These are phyloP conservation scores for Zapus hudsonius DNA, from an alignment of 2,113 vertebrate genomes.

Conservation along the genomic window DNA sequence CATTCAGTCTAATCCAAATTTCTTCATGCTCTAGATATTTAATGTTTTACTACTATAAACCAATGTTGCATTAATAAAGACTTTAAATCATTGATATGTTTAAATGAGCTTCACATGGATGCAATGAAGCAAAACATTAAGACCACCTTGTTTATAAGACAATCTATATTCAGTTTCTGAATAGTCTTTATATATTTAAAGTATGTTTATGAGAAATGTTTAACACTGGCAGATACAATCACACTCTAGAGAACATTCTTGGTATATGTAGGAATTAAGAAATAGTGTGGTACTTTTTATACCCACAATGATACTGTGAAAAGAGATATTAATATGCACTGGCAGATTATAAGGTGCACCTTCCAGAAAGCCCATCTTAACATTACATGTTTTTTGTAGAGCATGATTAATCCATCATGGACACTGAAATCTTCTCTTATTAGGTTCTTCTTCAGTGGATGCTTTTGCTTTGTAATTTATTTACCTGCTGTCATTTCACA, in stretches of 20 bases:
- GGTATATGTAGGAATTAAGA: slow-evolving; percentile 7
- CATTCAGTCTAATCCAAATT: not conserved
- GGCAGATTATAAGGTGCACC: not conserved
- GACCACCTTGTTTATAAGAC: slow-evolving; percentile 17
- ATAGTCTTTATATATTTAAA: slow-evolving; percentile 15
- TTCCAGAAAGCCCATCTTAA: slow-evolving; percentile 32
- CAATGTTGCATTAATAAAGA: not conserved
- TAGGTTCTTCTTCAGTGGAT: not conserved
- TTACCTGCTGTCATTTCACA: slow-evolving; percentile 21
- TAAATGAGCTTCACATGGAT: slow-evolving; percentile 45
- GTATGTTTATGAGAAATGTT: not conserved
- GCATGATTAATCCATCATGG: not conserved
- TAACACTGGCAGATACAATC: not conserved
- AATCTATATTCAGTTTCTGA: not conserved
- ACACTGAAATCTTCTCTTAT: slow-evolving; percentile 32
- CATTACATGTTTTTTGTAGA: slow-evolving; percentile 26
- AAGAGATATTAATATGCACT: not conserved
- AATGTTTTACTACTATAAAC: not conserved
- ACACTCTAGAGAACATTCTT: slow-evolving; percentile 9
- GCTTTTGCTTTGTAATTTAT: slow-evolving; percentile 1
- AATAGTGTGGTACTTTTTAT: not conserved
- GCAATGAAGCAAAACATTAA: not conserved
- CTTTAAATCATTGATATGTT: slow-evolving; percentile 35
- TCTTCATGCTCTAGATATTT: slow-evolving; percentile 9
- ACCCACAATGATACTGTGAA: not conserved